A percentile compares a stretch with the other conserved stretches of the same genome.
Conservation (phyloP, 2,113 vertebrate genomes). For the Tragelaphus strepsiceros region DNA sequence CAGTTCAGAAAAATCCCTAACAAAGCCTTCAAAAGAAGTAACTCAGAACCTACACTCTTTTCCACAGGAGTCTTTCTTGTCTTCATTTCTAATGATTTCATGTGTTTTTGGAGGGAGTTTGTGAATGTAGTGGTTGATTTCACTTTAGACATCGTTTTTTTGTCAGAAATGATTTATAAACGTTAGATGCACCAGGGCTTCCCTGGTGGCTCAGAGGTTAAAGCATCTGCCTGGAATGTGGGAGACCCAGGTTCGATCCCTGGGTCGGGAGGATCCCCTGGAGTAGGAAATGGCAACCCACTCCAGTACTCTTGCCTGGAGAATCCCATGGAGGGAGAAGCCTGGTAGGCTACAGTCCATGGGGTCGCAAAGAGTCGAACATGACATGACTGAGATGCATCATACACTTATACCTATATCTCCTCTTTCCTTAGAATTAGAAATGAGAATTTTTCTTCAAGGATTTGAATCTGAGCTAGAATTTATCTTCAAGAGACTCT, state of each 20-base stretch:
- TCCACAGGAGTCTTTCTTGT: neutral
- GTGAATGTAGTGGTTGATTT: neutral
- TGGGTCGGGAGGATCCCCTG: too few species aligned
- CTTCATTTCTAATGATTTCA: neutral
- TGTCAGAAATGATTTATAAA: slow-evolving; percentile 18
- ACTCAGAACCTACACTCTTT: neutral
- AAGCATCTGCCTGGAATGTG: too few species aligned
- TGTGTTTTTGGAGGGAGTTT: neutral
- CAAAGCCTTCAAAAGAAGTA: neutral
- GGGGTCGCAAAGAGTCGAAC: too few species aligned
- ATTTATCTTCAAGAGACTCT: neutral
- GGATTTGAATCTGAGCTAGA: neutral
- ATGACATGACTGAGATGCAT: neutral
- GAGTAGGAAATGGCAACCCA: too few species aligned
- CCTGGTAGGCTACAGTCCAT: too few species aligned
- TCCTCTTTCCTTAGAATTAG: neutral
- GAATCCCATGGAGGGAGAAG: too few species aligned
- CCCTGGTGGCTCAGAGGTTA: too few species aligned
- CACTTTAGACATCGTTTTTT: neutral
- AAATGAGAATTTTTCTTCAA: neutral
- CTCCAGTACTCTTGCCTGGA: too few species aligned
- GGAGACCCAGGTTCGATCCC: too few species aligned
- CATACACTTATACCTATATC: neutral
- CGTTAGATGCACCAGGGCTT: neutral
- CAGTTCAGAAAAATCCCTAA: neutral